A percentile compares a stretch with the other conserved stretches of the same genome.
These are phyloP conservation scores for Vulpes lagopus DNA, from an alignment of 2,113 vertebrate species.

Conservation along the genomic window DNA sequence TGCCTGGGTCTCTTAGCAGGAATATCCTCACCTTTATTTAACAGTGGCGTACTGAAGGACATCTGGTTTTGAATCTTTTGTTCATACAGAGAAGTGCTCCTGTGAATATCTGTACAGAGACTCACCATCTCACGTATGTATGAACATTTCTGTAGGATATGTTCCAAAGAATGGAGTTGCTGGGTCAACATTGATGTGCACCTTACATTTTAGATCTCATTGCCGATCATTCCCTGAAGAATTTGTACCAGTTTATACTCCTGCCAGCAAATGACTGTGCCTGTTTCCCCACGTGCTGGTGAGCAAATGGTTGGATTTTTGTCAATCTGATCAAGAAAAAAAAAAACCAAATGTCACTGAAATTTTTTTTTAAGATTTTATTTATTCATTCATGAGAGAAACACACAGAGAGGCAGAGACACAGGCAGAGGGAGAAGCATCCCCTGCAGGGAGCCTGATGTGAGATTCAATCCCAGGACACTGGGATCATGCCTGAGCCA, in stretches of 20 bases:
- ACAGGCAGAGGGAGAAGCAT: no score
- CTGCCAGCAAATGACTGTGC: background rate
- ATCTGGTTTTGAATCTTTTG: background rate
- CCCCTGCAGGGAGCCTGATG: no score
- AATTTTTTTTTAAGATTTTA: no score
- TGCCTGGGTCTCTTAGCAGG: background rate
- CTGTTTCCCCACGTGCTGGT: background rate
- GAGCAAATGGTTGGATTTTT: background rate
- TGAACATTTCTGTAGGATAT: background rate
- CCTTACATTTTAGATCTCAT: background rate
- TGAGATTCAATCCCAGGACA: no score
- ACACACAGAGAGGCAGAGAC: no score
- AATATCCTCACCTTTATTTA: background rate
- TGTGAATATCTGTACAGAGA: background rate
- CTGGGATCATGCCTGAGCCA: no score
- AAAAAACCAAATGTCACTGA: background rate
- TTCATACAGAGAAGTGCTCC: background rate
- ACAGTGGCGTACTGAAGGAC: no score
- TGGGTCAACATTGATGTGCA: background rate
- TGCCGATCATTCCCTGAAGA: background rate
- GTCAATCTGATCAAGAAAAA: background rate
- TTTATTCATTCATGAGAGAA: no score
- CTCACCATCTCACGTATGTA: fast-evolving
- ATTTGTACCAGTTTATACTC: background rate
- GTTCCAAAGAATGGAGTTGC: background rate